Evolutionary conservation across 2,797 vertebrate species (phyloP), one percentile per base, ranked within the genome.

Genomic region (Helostoma temminkii): DNA sequence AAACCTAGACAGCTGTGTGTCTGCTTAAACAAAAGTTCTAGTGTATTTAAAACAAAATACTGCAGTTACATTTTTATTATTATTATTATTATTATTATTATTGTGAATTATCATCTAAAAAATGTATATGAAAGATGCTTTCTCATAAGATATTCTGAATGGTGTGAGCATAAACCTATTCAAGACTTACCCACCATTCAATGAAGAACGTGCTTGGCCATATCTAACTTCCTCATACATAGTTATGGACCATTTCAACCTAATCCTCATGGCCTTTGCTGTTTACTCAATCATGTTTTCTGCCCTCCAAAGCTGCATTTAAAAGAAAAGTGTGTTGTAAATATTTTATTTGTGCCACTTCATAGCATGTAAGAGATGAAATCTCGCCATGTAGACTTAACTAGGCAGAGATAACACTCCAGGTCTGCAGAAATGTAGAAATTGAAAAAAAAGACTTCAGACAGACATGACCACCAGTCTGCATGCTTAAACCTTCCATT

Each of bases 141-240:
- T 62, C 24, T 58, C 42, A 65, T 74, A 37, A 60, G 55, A 24
- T 62, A 32, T 71, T 83, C n/a, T 58, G 37, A 76, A 55, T 81
- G 60, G 45, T 54, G 59, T 16, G 1, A 61, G 47, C 53, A 76
- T 71, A 69, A 85, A 72, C 63, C 66, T 50, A 19, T 68, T 83
- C 37, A 81, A 66, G 56, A 73, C 57, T 42, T 75, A 52, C 59
- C 55, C 26, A 42, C 60, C 62, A 45, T 78, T 85, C 69, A 81
- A 76, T 76, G 57, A 85, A 67, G 78, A 73, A 53, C 75, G 77
- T 91, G 88, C 46, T 77, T 78, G 86, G 70, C 71, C 85, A 93
- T 91, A 92, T 91, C 78, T 90, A 78, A 89, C 60, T 52, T n/a
- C 55, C 89, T 91, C 90, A 91, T 91, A 80, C 85, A 92, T 91